Percentiles rank a stretch among this genome's conserved stretches.
Conservation (phyloP, 2,888 invertebrate genomes). For the Rhodophaea formosa region DNA sequence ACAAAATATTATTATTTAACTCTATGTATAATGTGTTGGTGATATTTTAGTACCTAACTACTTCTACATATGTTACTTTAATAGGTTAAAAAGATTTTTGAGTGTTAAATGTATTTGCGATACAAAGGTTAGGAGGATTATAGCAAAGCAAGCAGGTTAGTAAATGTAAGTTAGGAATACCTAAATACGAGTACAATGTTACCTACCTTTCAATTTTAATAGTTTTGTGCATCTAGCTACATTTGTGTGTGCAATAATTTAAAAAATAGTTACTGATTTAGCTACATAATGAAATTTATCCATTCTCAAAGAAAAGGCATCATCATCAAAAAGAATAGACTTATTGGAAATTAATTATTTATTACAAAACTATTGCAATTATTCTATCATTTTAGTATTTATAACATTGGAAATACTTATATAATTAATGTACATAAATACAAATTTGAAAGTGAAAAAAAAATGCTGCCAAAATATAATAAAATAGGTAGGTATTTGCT, state of each 20-base stretch:
- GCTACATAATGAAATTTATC: conserved; percentile 1
- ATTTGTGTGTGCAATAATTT: background rate
- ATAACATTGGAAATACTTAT: background rate
- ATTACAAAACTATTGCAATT: no score
- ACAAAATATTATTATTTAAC: background rate
- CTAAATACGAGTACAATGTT: background rate
- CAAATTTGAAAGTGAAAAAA: no score
- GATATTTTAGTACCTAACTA: background rate
- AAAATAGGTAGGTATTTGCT: no score
- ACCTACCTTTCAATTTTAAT: background rate
- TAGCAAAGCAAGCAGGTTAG: conserved; percentile 35
- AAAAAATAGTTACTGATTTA: background rate
- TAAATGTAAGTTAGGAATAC: background rate
- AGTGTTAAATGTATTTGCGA: background rate
- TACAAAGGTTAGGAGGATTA: conserved; percentile 19
- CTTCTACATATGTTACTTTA: background rate
- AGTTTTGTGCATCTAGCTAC: conserved; percentile 6
- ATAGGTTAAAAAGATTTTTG: no score
- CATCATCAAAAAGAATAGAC: background rate
- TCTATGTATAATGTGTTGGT: background rate
- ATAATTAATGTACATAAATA: no score
- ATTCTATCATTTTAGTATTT: no score
- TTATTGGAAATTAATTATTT: no score
- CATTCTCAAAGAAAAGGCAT: conserved; percentile 3
- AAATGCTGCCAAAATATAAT: no score